Base-by-base conservation (phyloP, 2,888 invertebrate genomes). In the Philopedon plagiatum region DNA sequence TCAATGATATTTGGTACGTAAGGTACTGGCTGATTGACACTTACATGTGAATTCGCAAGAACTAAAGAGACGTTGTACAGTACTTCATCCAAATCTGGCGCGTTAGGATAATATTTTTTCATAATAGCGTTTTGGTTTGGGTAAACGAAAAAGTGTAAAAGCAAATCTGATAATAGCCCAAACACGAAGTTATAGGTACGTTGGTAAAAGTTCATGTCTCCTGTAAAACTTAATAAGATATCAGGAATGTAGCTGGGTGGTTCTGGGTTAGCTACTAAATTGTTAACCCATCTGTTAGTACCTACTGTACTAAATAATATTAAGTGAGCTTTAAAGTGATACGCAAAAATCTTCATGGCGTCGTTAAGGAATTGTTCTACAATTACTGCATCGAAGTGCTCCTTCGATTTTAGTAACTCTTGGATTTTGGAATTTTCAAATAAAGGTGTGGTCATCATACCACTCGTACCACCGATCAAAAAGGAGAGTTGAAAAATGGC, bases 1-100 rank as follows among this genome's bases (percentile, higher is more conserved):
- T 90, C 88, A 2, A 90, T 83, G 70, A 89, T 84, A 78, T 88
- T 89, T 0, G 90, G 90, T 7, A 89, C 84, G 21, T 87, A 84
- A 0, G 90, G 89, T 5, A 84, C 81, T 0, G 89, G 85, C 3
- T 83, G 77, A 64, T 87, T 86, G 57, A 87, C 86, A 79, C 88
- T 88, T 51, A 86, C 86, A 79, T 90, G 90, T 0, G 81, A 80
- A 64, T 83, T 83, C 11, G 80, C 8, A 1, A 83, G 63, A 3
- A 82, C 73, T 64, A 84, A 65, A 0, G 82, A 81, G 0, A 77
- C 75, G 61, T 83, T 81, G 57, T 78, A 76, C 3, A 75, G 71
- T 3, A 81, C 3, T 1, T 78, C 77, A 11, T 76, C 39, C 1
- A 82, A 44, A 44, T 77, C 46, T 0, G 81, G 80, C 0, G 79